These are phyloP conservation scores for Catharus fuscescens DNA, from an alignment of 2,113 vertebrate species.

Conservation along the genomic window DNA sequence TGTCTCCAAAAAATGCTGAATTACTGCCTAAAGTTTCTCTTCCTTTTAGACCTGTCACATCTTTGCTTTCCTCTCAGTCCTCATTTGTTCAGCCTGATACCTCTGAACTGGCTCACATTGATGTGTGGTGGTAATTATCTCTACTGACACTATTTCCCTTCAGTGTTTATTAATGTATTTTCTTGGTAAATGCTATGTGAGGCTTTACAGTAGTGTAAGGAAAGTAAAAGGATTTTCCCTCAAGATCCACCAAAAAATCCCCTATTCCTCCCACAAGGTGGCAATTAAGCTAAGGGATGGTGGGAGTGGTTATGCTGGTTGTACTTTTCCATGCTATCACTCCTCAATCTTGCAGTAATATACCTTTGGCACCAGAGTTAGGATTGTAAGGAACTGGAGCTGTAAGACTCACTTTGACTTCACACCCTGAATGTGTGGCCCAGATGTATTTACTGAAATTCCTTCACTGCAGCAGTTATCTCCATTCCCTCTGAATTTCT, in stretches of 20 bases:
- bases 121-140: background rate
- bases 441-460: background rate
- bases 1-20: background rate
- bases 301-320: background rate
- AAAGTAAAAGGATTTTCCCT: background rate
- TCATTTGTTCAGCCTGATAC: background rate
- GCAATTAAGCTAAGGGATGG: background rate
- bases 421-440: background rate
- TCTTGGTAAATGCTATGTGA: background rate
- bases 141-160: background rate
- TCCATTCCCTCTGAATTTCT: background rate
- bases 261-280: background rate
- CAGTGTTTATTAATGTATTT: background rate
- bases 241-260: rapidly evolving
- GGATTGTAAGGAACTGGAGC: background rate
- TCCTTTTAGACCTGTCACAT: background rate
- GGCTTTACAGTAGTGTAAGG: background rate
- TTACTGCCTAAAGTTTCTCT: background rate
- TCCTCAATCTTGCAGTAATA: background rate
- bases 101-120: background rate
- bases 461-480: background rate
- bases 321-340: background rate
- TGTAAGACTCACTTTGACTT: background rate
- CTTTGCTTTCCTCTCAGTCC: background rate
- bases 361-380: background rate